Conservation (phyloP, 2,113 vertebrate species). For the Pseudolaguvia tuberculata region DNA sequence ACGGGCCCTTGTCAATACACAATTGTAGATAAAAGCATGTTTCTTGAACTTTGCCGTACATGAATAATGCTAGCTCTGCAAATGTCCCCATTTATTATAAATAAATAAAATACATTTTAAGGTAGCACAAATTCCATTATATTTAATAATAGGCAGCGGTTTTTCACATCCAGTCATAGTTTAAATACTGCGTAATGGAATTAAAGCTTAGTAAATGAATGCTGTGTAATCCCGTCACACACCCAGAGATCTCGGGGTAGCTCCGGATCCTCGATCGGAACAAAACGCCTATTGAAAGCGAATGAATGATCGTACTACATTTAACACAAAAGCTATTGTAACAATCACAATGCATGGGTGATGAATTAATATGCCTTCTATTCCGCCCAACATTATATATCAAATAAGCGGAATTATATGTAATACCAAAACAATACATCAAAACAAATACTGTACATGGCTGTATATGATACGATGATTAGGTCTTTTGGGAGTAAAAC, state of each 20-base stretch:
- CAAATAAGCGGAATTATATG: neutral
- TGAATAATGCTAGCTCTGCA: no score
- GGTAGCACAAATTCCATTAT: neutral
- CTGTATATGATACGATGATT: neutral
- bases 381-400: neutral
- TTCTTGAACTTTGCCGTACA: neutral
- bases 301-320: slow-evolving; percentile 13
- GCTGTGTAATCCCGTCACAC: neutral
- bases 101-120: neutral
- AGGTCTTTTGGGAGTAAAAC: neutral
- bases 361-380: neutral
- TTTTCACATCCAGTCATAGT: neutral
- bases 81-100: neutral
- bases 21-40: no score
- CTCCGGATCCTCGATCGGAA: neutral
- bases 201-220: neutral
- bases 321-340: slow-evolving; percentile 9
- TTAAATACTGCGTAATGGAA: neutral
- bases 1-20: no score
- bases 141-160: neutral
- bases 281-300: neutral
- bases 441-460: neutral
- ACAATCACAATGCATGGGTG: neutral
- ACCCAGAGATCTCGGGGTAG: neutral
- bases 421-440: neutral